phyloP scores from a whole-genome alignment of 2,113 vertebrate genomes.

The Corythornis madagascariensis region DNA sequence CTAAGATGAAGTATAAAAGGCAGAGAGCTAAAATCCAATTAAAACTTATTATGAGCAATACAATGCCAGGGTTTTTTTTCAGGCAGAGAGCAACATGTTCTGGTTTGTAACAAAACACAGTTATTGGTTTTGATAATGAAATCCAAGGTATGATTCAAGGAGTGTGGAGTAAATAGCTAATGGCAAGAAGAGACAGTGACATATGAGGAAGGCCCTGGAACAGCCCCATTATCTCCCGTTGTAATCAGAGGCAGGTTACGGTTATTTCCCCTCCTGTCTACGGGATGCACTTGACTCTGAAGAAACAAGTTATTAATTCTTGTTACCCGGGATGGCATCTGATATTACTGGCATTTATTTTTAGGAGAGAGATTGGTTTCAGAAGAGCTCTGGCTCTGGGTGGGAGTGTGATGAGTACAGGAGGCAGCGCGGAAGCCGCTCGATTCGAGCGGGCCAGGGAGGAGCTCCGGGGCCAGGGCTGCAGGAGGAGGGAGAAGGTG shows the following conservation, averaged over 20 bases:
- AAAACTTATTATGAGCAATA: slow-evolving; percentile 69
- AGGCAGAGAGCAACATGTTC: not conserved
- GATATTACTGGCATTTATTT: not conserved
- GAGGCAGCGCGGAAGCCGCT: rapidly evolving
- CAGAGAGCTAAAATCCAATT: slow-evolving; percentile 72
- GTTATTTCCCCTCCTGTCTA: not conserved
- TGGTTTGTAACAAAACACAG: slow-evolving; percentile 7
- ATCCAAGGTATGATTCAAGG: not conserved
- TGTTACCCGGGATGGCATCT: not conserved
- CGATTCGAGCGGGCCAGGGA: rapidly evolving
- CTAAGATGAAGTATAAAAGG: slow-evolving; percentile 61
- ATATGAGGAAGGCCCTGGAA: not conserved
- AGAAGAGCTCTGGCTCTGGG: not conserved
- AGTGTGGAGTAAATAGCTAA: not conserved
- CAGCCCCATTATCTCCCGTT: not conserved
- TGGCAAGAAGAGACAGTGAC: not conserved
- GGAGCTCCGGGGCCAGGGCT: rapidly evolving
- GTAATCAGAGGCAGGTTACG: not conserved
- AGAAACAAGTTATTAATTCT: not conserved
- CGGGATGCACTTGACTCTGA: not conserved
- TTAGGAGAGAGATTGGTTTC: not conserved
- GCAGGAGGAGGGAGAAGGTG: not conserved
- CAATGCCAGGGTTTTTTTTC: slow-evolving; percentile 35
- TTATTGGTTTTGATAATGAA: slow-evolving; percentile 36
- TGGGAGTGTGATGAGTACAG: rapidly evolving